Evolutionary conservation across 2,888 invertebrate species (phyloP).

Genomic region (Prosopocoilus inquinatus): DNA sequence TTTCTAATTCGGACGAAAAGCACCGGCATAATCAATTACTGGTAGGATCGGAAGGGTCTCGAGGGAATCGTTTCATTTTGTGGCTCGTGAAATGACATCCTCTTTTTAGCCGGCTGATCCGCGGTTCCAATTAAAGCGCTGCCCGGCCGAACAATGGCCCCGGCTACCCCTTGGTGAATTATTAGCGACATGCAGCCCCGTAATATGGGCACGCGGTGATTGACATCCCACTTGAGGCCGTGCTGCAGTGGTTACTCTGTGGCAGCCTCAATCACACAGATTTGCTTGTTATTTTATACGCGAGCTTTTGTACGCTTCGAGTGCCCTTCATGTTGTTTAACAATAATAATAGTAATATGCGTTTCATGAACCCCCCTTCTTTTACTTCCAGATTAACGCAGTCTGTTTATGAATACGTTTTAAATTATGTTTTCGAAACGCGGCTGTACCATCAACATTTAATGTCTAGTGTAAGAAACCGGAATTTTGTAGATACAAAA

Average conservation of each 20-base stretch:
- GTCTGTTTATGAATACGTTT: no score
- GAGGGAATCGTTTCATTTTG: constrained; percentile 45
- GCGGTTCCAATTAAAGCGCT: constrained; percentile 50
- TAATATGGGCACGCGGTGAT: constrained; percentile 34
- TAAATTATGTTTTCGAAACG: no score
- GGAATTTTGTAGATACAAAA: no score
- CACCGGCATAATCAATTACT: constrained; percentile 22
- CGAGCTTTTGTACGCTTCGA: constrained; percentile 18
- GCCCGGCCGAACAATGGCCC: constrained; percentile 39
- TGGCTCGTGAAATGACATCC: constrained; percentile 49
- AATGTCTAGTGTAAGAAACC: no score
- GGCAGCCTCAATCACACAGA: constrained; percentile 22
- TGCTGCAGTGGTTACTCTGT: constrained; percentile 31
- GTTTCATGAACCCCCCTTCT: constrained; percentile 15
- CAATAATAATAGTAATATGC: no score
- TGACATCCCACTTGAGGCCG: constrained; percentile 38
- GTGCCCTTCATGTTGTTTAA: constrained; percentile 16
- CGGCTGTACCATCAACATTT: no score
- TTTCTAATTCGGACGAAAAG: constrained; percentile 21
- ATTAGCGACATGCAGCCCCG: constrained; percentile 38
- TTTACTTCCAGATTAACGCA: no score
- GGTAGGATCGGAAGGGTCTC: constrained; percentile 37
- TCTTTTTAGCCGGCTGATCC: constrained; percentile 50
- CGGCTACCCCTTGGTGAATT: constrained; percentile 37
- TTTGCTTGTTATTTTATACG: constrained; percentile 21